Evolutionary conservation across 2,113 vertebrate genomes (phyloP).

Genomic region (Capra hircus): DNA sequence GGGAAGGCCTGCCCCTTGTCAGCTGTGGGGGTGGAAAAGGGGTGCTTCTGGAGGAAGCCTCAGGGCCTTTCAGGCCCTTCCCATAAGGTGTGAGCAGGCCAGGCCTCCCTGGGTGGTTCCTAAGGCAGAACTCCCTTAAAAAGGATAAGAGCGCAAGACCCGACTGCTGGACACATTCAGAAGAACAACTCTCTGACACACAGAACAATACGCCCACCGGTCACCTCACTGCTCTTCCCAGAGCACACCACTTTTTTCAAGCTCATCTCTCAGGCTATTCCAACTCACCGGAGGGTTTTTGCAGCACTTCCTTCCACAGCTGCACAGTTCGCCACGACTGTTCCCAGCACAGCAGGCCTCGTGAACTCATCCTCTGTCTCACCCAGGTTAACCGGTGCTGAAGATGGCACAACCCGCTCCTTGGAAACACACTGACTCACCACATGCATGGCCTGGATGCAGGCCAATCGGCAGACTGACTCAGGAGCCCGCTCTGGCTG

Average conservation of each 20-base stretch:
- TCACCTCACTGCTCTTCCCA: not conserved
- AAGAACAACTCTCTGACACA: not conserved
- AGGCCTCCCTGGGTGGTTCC: not conserved
- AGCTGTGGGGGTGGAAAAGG: accelerated
- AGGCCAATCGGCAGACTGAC: not conserved
- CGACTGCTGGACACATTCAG: no score
- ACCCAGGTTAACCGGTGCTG: not conserved
- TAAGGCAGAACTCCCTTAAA: not conserved
- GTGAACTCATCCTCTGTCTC: not conserved
- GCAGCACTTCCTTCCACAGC: not conserved
- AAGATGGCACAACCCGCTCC: not conserved
- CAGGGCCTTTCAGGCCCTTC: not conserved
- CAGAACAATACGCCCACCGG: accelerated
- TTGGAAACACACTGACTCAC: not conserved
- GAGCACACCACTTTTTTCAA: not conserved
- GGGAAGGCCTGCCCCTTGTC: not conserved
- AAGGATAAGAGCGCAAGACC: not conserved
- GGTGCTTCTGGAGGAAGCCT: not conserved
- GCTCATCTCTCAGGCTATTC: not conserved
- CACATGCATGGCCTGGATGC: no score
- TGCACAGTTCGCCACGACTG: not conserved
- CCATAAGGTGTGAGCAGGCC: not conserved
- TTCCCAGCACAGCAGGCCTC: not conserved
- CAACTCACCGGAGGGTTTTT: not conserved
- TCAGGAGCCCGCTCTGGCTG: not conserved